Base-by-base conservation (phyloP, 2,888 invertebrate genomes). In the Smittia aterrima region DNA sequence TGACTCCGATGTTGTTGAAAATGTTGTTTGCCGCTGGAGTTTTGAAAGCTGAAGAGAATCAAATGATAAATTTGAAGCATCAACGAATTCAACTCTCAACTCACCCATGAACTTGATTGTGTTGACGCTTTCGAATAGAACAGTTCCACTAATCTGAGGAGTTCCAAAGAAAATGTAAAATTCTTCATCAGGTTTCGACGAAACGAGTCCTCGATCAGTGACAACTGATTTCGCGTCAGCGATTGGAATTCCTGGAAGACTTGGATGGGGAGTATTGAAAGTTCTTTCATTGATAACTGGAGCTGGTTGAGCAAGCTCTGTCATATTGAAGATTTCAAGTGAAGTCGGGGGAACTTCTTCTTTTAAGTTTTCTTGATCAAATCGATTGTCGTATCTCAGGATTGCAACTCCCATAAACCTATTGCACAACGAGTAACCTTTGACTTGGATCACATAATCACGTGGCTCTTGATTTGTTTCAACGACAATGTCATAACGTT, bases 401-500 rank as follows among this genome's bases (percentile, higher is more conserved):
- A 13, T 27, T 66, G 75, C 76, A 62, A 75, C 74, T 54, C 68
- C 74, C 9, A 9, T 24, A 25, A 1, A 16, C 13, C 20, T 16
- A 11, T 13, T 27, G 32, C 76, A 76, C n/a, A 68, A 20, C 13
- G 74, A 75, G 7, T 62, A n/a, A 7, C 58, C 40, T 66, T 70
- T 76, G 1, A 62, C 58, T 38, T 53, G 70, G 16, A 76, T 62
- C 76, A 75, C 76, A 38, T 72, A 76, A 13, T 74, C 20, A n/a
- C 74, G 74, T 82, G 77, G 82, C 81, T 2, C 79, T 77, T 83
- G 80, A 77, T 82, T 80, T 1, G 85, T 83, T 3, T 78, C 76
- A 1, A 86, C 62, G 1, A 85, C 80, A 66, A 86, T 81, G 76
- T 86, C 86, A 77, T 82, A 85, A 58, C 86, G 79, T 77, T 86